Conservation (phyloP, 2,797 vertebrate genomes). For the Protonibea diacanthus region DNA sequence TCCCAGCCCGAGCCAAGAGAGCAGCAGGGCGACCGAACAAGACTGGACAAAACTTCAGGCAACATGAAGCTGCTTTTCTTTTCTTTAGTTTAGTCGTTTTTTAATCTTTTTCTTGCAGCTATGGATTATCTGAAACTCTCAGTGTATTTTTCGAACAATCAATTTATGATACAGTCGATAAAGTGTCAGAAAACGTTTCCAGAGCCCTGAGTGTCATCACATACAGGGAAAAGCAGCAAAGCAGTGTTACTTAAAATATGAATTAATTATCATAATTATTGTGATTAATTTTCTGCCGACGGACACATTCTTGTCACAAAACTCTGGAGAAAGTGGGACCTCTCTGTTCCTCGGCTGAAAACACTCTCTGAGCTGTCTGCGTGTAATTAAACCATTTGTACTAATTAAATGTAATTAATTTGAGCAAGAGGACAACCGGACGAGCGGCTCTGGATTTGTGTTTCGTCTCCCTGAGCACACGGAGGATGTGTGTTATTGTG, state of each 20-base stretch:
- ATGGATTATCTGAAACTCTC: neutral
- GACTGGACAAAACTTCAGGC: slow-evolving; percentile 11
- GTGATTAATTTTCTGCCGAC: too few relatives aligned
- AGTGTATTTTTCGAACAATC: neutral
- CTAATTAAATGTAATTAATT: slow-evolving; percentile 11
- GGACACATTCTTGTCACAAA: too few relatives aligned
- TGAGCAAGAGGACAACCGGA: neutral
- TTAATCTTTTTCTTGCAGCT: neutral
- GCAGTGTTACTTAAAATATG: too few relatives aligned
- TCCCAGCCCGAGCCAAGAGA: slow-evolving; percentile 52
- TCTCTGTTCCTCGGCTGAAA: neutral
- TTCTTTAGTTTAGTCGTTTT: neutral
- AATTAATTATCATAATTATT: too few relatives aligned
- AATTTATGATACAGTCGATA: neutral
- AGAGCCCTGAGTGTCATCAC: too few relatives aligned
- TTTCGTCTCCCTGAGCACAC: slow-evolving; percentile 2
- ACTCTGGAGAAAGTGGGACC: too few relatives aligned
- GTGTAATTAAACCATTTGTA: slow-evolving; percentile 10
- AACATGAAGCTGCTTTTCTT: neutral
- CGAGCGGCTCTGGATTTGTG: neutral
- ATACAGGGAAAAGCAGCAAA: too few relatives aligned
- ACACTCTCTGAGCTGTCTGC: neutral
- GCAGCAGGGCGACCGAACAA: slow-evolving; percentile 5
- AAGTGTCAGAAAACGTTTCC: neutral
- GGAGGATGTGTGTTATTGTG: neutral